Base-by-base conservation (phyloP, 2,113 vertebrate species). In the Laticauda laticaudata region DNA sequence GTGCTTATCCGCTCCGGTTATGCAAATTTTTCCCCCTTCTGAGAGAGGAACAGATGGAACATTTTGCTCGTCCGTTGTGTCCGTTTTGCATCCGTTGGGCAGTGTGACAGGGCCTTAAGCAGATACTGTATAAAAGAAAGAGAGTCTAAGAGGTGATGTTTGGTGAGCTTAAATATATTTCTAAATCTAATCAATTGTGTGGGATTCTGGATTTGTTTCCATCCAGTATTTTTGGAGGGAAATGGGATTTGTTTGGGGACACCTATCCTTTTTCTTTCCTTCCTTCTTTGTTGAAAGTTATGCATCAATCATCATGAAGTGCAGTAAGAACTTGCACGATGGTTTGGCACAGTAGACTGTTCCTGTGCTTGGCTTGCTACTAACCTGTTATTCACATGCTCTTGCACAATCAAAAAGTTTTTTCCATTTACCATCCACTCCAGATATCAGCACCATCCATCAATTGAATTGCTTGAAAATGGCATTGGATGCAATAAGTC, bases 381-480 rank as follows among this genome's bases (percentile, higher is more conserved):
- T 43, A 9, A 75, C 88, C 45, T 92, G 87, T 94, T 95, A 43
- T 29, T 87, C 91, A 87, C 85, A 91, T 10, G 55, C 29, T 92
- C 92, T 95, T 87, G 92, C 48, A 90, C 91, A 89, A 91, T 91
- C 94, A 92, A 53, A 88, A 91, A 59, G 69, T 56, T 96, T 61
- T 51, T 96, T 94, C 93, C 94, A 88, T 94, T 94, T 93, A 95
- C 86, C 56, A 86, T 92, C 94, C 89, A 69, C 90, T 75, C 92
- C 93, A 92, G 61, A 93, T 3, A 0, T 91, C 86, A 91, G 75
- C 88, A 92, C 69, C 57, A 94, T 90, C 87, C 81, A 93, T 95
- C 94, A 90, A 43, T 87, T 96, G 93, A 4, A 86, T 95, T 96
- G 96, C 95, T 93, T 95, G 93, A 54, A 55, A 95, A 90, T 94